phyloP scores from a whole-genome alignment of 2,888 invertebrate species.

The Drosophila antonietae region DNA sequence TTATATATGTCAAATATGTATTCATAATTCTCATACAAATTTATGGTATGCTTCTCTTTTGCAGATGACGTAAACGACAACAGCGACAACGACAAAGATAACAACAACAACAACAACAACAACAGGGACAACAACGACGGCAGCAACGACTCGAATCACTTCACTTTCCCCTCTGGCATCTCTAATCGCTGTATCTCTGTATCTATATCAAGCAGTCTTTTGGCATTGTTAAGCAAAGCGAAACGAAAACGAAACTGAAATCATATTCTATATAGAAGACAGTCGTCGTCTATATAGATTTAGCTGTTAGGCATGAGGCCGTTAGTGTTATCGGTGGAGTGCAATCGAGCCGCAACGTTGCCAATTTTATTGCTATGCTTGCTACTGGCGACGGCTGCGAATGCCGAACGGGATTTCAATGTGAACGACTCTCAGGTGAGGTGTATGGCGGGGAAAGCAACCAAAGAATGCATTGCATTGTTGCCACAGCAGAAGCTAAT shows the following conservation, averaged over 20 bases:
- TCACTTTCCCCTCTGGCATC: conserved; percentile 38
- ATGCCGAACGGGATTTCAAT: conserved; percentile 83
- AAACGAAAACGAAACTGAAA: conserved; percentile 48
- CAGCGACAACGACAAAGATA: conserved; percentile 10
- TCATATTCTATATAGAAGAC: conserved; percentile 36
- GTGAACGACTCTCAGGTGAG: conserved; percentile 84
- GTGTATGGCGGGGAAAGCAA: conserved; percentile 25
- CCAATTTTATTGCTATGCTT: conserved; percentile 52
- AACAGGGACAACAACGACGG: not conserved
- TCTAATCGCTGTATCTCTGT: conserved; percentile 2
- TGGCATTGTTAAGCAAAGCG: conserved; percentile 32
- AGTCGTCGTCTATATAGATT: conserved; percentile 36
- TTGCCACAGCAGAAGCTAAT: not conserved
- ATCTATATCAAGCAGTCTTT: conserved; percentile 16
- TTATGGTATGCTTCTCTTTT: conserved; percentile 40
- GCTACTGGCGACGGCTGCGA: conserved; percentile 31
- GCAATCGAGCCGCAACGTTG: conserved; percentile 46
- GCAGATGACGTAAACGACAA: conserved; percentile 69
- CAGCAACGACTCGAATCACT: conserved; percentile 4
- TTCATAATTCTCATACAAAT: conserved; percentile 54
- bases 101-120: conserved; percentile 1
- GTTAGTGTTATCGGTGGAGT: conserved; percentile 53
- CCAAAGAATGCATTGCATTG: conserved; percentile 27
- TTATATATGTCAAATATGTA: conserved; percentile 27
- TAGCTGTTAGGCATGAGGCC: conserved; percentile 46